Conservation (phyloP, 2,797 vertebrate genomes). For the Synaphobranchus kaupii region DNA sequence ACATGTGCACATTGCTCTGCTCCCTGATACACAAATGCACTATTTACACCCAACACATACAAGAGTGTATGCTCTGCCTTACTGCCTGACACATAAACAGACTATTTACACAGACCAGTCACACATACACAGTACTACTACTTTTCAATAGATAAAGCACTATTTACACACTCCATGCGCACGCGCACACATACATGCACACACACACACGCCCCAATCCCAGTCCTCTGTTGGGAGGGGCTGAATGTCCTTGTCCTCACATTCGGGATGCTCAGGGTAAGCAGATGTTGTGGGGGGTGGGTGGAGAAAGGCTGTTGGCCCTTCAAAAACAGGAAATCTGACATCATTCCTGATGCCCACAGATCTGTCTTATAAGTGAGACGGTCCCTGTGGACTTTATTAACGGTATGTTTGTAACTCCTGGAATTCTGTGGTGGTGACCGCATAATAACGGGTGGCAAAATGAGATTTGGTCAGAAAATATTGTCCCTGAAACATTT, state of each 20-base stretch:
- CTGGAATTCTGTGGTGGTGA: background rate
- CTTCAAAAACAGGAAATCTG: background rate
- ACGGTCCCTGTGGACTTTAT: background rate
- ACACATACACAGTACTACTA: background rate
- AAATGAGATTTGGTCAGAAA: too few relatives aligned
- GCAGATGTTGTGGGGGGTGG: background rate
- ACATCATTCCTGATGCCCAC: background rate
- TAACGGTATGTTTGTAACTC: background rate
- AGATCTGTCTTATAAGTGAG: background rate
- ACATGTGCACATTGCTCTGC: background rate
- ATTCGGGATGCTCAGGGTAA: background rate
- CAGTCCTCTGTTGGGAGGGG: background rate
- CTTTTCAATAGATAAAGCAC: background rate
- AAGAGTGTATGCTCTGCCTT: background rate
- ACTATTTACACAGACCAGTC: background rate
- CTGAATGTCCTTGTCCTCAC: background rate
- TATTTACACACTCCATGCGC: background rate
- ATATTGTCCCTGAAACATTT: too few relatives aligned
- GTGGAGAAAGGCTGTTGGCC: background rate
- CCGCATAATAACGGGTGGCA: background rate
- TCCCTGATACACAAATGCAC: background rate
- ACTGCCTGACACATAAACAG: slow-evolving; percentile 19
- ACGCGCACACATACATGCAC: background rate
- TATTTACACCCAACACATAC: background rate
- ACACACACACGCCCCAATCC: background rate